These are phyloP conservation scores for Eublepharis macularius DNA, from an alignment of 2,113 vertebrate genomes.

Conservation along the genomic window DNA sequence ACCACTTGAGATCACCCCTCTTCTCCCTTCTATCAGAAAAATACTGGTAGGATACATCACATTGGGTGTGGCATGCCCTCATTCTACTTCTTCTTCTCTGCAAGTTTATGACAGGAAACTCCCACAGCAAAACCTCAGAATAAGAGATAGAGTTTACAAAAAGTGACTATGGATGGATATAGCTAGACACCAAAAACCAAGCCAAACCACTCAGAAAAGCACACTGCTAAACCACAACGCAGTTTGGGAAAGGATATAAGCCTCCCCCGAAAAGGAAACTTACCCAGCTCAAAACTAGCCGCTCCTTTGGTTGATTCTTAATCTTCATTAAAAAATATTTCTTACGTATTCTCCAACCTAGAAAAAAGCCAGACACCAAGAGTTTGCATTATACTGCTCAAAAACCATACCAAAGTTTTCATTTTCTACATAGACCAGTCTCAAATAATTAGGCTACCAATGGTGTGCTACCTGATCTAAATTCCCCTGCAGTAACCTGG, in stretches of 20 bases:
- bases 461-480: neutral
- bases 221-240: neutral
- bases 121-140: neutral
- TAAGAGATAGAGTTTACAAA: neutral
- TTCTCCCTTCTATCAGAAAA: too few species aligned
- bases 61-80: too few species aligned
- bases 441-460: neutral
- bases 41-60: too few species aligned
- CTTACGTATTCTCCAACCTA: constrained; percentile 97
- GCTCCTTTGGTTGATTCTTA: constrained; percentile 94
- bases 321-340: constrained; percentile 94
- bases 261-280: constrained; percentile 30
- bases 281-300: constrained; percentile 95
- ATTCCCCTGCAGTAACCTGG: neutral
- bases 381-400: neutral
- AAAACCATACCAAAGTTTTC: neutral
- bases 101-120: neutral
- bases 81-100: neutral
- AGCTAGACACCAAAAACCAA: neutral
- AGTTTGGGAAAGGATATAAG: neutral
- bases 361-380: neutral
- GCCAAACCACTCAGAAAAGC: neutral
- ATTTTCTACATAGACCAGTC: constrained; percentile 3
- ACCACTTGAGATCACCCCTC: neutral
- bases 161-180: neutral